phyloP scores from a whole-genome alignment of 92 coral and sea anemone genomes.

The Porites lobata region DNA sequence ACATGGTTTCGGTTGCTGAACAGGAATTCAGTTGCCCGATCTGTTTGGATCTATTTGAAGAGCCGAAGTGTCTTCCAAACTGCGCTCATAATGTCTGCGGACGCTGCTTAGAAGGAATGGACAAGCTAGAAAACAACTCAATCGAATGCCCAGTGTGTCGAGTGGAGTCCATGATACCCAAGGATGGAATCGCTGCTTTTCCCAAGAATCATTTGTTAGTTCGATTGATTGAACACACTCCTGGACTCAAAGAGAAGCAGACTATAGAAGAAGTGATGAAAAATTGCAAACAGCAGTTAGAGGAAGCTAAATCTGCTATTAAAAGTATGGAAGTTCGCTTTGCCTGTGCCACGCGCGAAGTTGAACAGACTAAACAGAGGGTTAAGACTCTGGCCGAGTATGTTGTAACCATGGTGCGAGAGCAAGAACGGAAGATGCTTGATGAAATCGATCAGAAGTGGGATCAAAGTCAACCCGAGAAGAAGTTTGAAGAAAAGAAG shows the following conservation, averaged over 20 bases:
- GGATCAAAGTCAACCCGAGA: constrained; percentile 28
- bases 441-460: constrained; percentile 30
- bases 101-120: constrained; percentile 48
- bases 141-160: constrained; percentile 69
- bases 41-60: constrained; percentile 70
- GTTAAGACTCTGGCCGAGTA: constrained; percentile 19
- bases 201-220: constrained; percentile 61
- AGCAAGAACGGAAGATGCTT: constrained; percentile 40
- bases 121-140: not conserved
- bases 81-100: constrained; percentile 75
- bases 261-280: constrained; percentile 37
- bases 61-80: constrained; percentile 73
- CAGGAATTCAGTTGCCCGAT: constrained; percentile 73
- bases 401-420: constrained; percentile 34
- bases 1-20: constrained; percentile 35
- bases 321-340: constrained; percentile 46
- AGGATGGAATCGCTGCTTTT: constrained; percentile 52
- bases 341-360: constrained; percentile 19
- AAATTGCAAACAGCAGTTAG: constrained; percentile 41
- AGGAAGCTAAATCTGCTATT: constrained; percentile 27
- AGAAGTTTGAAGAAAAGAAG: constrained; percentile 19
- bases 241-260: constrained; percentile 66
- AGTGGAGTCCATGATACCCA: constrained; percentile 40
- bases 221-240: constrained; percentile 61
- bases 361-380: constrained; percentile 22